A percentile compares a stretch with the other conserved stretches of the same genome.
phyloP scores from a whole-genome alignment of 2,113 vertebrate genomes.

The Amphiprion ocellaris region DNA sequence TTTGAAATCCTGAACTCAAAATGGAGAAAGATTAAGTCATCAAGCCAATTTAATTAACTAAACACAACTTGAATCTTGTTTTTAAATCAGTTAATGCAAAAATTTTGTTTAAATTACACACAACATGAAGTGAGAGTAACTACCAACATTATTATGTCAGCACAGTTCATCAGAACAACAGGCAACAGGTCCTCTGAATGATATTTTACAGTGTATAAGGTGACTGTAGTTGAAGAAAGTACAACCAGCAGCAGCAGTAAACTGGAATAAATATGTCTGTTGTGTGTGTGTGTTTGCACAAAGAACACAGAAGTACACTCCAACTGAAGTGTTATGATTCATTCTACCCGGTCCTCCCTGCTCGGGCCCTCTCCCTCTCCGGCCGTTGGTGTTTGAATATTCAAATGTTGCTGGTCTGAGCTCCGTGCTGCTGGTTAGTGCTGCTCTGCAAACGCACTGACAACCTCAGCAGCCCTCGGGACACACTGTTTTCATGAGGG shows the following conservation, averaged over 20 bases:
- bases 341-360: conserved; percentile 47
- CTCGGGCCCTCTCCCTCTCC: conserved; percentile 20
- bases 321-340: conserved; percentile 60
- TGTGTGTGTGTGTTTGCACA: conserved; percentile 17
- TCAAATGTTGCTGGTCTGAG: conserved; percentile 71
- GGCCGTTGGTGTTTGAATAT: conserved; percentile 80
- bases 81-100: too few species aligned
- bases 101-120: too few species aligned
- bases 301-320: neutral
- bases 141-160: too few species aligned
- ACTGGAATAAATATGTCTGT: neutral
- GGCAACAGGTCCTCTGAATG: too few species aligned
- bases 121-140: too few species aligned
- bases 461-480: conserved; percentile 31
- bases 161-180: too few species aligned
- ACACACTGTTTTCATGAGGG: conserved; percentile 12
- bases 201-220: too few species aligned
- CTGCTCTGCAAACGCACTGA: conserved; percentile 9
- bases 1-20: too few species aligned
- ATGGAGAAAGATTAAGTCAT: too few species aligned
- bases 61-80: too few species aligned
- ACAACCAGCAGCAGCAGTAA: conserved; percentile 2
- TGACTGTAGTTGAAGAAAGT: conserved; percentile 1
- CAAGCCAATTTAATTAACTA: too few species aligned
- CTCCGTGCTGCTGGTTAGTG: conserved; percentile 12